Evolutionary conservation across 2,797 vertebrate species (phyloP).

Genomic region (Florisuga fusca): DNA sequence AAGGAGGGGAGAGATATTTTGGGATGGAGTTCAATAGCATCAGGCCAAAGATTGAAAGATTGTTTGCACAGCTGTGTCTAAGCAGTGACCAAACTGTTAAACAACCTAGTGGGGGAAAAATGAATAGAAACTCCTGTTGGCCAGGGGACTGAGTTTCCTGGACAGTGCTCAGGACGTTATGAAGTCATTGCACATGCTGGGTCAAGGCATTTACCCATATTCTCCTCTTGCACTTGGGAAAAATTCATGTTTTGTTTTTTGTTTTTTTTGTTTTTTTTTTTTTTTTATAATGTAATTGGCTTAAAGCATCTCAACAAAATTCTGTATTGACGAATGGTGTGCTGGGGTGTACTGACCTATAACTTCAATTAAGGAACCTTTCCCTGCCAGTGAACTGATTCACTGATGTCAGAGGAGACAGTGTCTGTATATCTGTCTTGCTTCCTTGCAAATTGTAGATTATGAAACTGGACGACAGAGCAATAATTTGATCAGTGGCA

Average conservation of each 20-base stretch:
- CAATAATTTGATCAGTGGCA: constrained; percentile 74
- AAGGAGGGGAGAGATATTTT: constrained; percentile 10
- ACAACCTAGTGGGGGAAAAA: constrained; percentile 56
- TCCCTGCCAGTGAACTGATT: constrained; percentile 38
- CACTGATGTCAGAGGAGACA: constrained; percentile 46
- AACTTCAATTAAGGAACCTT: constrained; percentile 50
- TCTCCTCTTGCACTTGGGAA: constrained; percentile 36
- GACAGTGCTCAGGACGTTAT: constrained; percentile 65
- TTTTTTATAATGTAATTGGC: background rate
- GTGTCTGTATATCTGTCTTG: constrained; percentile 51
- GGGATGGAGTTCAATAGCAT: constrained; percentile 58
- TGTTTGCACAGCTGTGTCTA: constrained; percentile 80
- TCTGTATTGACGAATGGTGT: background rate
- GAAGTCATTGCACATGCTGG: constrained; percentile 71
- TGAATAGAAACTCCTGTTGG: constrained; percentile 72
- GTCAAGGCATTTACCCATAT: constrained; percentile 61
- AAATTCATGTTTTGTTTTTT: background rate
- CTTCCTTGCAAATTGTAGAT: constrained; percentile 48
- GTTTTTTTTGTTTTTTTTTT: background rate
- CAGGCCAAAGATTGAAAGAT: constrained; percentile 51
- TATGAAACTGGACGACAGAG: constrained; percentile 66
- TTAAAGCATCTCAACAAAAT: constrained; percentile 17
- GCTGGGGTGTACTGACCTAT: constrained; percentile 23
- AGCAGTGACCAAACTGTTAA: constrained; percentile 64
- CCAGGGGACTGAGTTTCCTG: constrained; percentile 65